These are phyloP conservation scores for Epizoanthus scotinus DNA, from an alignment of 92 coral and sea anemone genomes.

Conservation along the genomic window DNA sequence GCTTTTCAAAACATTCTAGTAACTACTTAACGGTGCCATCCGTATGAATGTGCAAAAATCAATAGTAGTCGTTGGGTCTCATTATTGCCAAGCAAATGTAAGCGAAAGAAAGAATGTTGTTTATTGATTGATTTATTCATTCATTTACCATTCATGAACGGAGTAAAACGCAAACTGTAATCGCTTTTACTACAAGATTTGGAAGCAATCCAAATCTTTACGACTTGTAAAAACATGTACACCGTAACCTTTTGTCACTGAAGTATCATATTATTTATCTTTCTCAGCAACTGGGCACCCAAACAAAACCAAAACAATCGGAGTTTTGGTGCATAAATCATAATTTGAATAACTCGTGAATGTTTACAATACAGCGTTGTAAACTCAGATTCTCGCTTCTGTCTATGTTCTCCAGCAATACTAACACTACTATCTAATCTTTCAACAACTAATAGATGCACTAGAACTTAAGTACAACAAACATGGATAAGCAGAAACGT, in stretches of 20 bases:
- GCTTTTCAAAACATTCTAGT: not conserved
- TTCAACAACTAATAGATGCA: not conserved
- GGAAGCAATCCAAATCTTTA: constrained; percentile 23
- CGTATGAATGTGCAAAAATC: not conserved
- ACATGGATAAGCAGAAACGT: not conserved
- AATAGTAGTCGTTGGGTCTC: constrained; percentile 26
- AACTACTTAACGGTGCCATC: not conserved
- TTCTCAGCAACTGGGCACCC: too few species aligned
- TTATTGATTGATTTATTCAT: constrained; percentile 1
- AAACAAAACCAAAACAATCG: constrained; percentile 1
- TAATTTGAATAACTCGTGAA: not conserved
- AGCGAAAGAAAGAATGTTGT: constrained; percentile 54
- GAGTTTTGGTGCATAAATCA: not conserved
- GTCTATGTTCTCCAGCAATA: not conserved
- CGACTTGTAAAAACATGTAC: constrained; percentile 14
- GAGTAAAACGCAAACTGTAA: too few species aligned
- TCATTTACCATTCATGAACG: constrained; percentile 9
- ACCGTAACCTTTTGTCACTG: not conserved
- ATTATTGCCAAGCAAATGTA: constrained; percentile 71
- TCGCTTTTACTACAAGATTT: constrained; percentile 17
- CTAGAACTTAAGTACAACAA: not conserved
- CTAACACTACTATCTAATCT: not conserved
- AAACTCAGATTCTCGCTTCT: not conserved
- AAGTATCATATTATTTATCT: not conserved
- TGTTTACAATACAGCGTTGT: not conserved